phyloP scores from a whole-genome alignment of 2,113 vertebrate species.

The Prinia subflava region DNA sequence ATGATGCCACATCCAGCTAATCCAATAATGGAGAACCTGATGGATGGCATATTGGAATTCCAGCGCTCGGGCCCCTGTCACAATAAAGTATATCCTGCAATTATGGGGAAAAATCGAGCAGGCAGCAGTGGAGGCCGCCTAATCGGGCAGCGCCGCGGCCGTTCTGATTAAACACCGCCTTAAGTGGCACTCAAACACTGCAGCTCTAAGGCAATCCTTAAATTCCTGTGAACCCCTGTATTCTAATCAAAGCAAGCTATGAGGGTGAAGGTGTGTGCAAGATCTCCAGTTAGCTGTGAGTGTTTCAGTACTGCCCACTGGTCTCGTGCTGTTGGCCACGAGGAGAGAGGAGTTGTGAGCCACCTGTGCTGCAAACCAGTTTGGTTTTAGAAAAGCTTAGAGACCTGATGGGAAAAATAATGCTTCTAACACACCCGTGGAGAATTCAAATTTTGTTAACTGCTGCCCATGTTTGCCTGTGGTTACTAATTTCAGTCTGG shows the following conservation, averaged over 20 bases:
- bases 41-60: conserved; percentile 93
- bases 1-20: conserved; percentile 89
- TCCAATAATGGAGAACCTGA: conserved; percentile 92
- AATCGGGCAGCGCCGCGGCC: conserved; percentile 62
- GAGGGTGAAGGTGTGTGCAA: conserved; percentile 33
- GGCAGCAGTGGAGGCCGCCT: conserved; percentile 69
- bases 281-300: conserved; percentile 8
- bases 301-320: neutral
- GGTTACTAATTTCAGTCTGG: conserved; percentile 7
- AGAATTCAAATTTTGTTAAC: conserved; percentile 44
- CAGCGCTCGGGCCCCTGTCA: conserved; percentile 82
- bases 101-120: conserved; percentile 79
- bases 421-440: neutral
- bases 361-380: neutral
- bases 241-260: conserved; percentile 59
- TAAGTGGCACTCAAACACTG: conserved; percentile 73
- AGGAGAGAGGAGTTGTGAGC: neutral
- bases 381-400: neutral
- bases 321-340: neutral
- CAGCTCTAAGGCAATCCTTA: conserved; percentile 37
- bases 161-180: conserved; percentile 80
- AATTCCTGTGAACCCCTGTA: neutral
- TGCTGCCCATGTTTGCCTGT: neutral
- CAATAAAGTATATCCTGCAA: conserved; percentile 86
- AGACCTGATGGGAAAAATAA: neutral